Conservation (phyloP, 2,113 vertebrate genomes). For the Calyptommatus sinebrachiatus region DNA sequence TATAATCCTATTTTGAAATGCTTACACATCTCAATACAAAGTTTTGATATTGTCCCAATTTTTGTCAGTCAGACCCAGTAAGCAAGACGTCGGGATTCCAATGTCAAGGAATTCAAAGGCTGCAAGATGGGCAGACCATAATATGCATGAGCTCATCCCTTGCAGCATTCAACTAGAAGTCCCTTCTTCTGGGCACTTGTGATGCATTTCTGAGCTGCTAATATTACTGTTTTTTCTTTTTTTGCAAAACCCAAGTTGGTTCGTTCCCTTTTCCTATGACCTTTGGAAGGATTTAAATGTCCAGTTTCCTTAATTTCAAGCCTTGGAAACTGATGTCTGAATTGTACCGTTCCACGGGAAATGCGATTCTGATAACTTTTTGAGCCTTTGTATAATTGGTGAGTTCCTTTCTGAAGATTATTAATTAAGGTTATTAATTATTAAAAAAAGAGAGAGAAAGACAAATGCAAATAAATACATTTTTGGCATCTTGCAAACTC, state of each 20-base stretch:
- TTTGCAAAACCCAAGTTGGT: background rate
- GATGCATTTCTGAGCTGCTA: background rate
- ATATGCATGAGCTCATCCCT: no score
- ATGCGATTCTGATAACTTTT: background rate
- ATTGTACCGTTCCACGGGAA: background rate
- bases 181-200: no score
- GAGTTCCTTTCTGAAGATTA: background rate
- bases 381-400: background rate
- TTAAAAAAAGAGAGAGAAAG: background rate
- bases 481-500: background rate
- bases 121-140: background rate
- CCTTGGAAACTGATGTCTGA: background rate
- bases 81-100: no score
- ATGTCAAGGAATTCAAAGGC: background rate
- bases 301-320: background rate
- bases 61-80: no score
- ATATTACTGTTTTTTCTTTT: background rate
- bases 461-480: background rate
- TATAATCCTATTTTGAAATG: no score
- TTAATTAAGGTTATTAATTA: background rate
- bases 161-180: no score
- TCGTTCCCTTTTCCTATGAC: no score
- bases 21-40: no score
- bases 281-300: background rate
- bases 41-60: no score